Evolutionary conservation across 2,888 invertebrate species (phyloP).

Genomic region (Trimorus sp.): DNA sequence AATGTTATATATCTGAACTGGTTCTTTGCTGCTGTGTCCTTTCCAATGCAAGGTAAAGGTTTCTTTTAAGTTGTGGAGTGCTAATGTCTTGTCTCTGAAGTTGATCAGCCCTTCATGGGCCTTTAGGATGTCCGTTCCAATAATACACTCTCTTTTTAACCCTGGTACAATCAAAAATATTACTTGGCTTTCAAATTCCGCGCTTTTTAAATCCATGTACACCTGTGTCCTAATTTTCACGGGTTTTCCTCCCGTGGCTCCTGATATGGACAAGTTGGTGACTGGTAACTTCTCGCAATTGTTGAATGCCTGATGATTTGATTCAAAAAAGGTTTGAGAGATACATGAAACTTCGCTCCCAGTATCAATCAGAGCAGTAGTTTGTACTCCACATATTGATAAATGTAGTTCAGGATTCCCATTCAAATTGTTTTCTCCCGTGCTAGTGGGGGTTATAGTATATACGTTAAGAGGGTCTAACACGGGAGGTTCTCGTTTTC

Average conservation of each 20-base stretch:
- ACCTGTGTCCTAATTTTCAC: too few relatives aligned
- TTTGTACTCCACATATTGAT: background rate
- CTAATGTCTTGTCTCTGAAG: background rate
- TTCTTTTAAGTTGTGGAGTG: too few relatives aligned
- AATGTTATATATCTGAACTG: too few relatives aligned
- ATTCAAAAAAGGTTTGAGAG: background rate
- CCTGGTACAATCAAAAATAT: constrained; percentile 6
- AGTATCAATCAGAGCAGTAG: constrained; percentile 12
- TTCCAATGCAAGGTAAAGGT: too few relatives aligned
- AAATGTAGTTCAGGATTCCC: background rate
- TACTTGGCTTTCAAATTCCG: too few relatives aligned
- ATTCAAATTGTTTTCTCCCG: background rate
- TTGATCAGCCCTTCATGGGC: background rate
- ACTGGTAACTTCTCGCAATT: constrained; percentile 9
- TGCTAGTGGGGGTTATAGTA: background rate
- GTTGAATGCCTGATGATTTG: background rate
- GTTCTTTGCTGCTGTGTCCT: background rate
- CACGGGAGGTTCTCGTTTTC: background rate
- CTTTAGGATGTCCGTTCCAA: constrained; percentile 1
- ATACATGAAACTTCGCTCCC: constrained; percentile 24
- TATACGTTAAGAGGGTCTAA: too few relatives aligned
- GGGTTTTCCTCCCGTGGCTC: constrained; percentile 2
- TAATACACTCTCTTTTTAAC: background rate
- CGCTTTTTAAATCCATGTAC: too few relatives aligned
- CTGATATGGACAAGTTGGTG: background rate